Conservation (phyloP, 2,797 vertebrate genomes). For the Eulemur coronatus region DNA sequence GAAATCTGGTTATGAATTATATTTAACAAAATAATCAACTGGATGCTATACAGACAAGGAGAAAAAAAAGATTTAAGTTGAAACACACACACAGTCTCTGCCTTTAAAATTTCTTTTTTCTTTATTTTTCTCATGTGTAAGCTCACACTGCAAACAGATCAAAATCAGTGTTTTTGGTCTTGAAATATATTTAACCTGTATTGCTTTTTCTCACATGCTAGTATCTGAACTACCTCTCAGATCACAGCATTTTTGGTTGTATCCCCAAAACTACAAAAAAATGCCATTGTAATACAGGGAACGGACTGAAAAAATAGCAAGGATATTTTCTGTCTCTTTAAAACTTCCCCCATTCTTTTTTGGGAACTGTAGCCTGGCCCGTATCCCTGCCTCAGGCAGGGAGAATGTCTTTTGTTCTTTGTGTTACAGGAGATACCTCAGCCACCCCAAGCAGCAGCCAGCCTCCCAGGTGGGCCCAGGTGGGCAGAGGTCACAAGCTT, state of each 20-base stretch:
- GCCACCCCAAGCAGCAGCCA: no score
- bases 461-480: no score
- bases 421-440: no score
- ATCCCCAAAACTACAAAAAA: not conserved
- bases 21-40: not conserved
- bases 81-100: not conserved
- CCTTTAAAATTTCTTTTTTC: not conserved
- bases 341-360: no score
- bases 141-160: not conserved
- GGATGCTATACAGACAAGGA: not conserved
- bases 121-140: not conserved
- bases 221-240: not conserved
- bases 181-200: not conserved
- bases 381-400: no score
- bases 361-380: no score
- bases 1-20: not conserved
- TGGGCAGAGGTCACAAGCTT: no score
- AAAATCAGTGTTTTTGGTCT: not conserved
- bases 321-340: no score
- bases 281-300: not conserved
- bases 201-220: not conserved
- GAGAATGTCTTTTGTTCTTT: no score
- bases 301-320: no score
- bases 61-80: not conserved
- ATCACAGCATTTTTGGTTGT: not conserved